A percentile compares a stretch with the other conserved stretches of the same genome.
phyloP scores from a whole-genome alignment of 1,140 invertebrate species.

The Musca vetustissima region DNA sequence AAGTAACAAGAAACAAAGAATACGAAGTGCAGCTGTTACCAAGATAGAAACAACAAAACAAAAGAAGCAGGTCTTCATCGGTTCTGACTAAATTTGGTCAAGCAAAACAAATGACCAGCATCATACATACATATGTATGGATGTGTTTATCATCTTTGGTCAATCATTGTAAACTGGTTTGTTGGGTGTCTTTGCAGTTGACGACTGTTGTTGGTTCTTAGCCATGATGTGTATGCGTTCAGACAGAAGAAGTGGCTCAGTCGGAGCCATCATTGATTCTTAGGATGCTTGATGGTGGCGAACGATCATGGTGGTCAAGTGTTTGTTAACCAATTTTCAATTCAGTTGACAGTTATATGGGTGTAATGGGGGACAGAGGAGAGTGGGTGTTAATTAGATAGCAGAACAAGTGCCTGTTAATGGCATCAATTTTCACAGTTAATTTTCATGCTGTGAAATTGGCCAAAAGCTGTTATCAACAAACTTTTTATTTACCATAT shows the following conservation, averaged over 20 bases:
- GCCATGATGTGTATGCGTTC: too few species aligned
- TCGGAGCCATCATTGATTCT: background rate
- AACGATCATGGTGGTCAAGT: background rate
- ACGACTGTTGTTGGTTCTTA: too few species aligned
- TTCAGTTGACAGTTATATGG: constrained; percentile 11
- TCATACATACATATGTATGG: too few species aligned
- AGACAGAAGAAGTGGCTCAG: too few species aligned
- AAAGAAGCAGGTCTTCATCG: background rate
- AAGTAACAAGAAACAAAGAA: background rate
- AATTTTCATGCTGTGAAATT: constrained; percentile 1
- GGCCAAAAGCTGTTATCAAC: background rate
- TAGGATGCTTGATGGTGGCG: too few species aligned
- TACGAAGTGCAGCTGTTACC: background rate
- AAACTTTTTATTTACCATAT: too few species aligned
- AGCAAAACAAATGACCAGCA: background rate
- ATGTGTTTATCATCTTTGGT: too few species aligned
- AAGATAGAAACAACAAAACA: background rate
- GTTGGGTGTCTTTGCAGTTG: too few species aligned
- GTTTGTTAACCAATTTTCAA: background rate
- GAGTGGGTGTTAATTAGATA: constrained; percentile 10
- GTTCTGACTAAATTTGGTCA: constrained; percentile 1
- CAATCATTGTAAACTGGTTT: too few species aligned
- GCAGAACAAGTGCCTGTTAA: background rate
- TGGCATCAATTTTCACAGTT: background rate
- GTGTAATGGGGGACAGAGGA: too few species aligned